These are phyloP conservation scores for Charadrius vociferus DNA, from an alignment of 2,113 vertebrate species.

Conservation along the genomic window DNA sequence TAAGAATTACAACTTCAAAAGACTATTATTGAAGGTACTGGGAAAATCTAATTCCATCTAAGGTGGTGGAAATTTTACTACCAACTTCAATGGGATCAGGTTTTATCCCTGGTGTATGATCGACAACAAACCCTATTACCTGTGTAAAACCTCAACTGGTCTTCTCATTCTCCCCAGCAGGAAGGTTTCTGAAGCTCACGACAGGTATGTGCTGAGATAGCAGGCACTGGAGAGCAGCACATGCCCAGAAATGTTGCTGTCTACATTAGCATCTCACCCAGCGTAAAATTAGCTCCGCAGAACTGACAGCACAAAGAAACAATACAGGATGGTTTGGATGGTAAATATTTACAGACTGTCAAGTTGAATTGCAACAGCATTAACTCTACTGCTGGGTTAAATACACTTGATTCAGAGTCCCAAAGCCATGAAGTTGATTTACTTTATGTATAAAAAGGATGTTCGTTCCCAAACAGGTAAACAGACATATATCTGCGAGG, in stretches of 20 bases:
- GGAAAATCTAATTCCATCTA: neutral
- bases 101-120: neutral
- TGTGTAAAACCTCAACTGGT: neutral
- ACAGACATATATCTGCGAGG: neutral
- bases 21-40: neutral
- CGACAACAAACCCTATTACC: neutral
- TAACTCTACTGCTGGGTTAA: neutral
- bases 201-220: neutral
- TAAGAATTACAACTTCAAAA: neutral
- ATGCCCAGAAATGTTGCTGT: neutral
- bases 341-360: constrained; percentile 38
- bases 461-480: neutral
- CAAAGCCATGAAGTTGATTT: constrained; percentile 29
- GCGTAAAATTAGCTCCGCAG: neutral
- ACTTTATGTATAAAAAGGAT: neutral
- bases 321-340: neutral
- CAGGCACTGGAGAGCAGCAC: neutral
- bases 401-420: neutral
- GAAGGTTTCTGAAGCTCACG: neutral
- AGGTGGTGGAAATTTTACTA: neutral
- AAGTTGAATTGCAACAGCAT: neutral
- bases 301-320: constrained; percentile 28
- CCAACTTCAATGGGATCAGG: neutral
- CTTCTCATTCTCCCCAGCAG: neutral
- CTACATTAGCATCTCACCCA: neutral